Evolutionary conservation across 2,888 invertebrate genomes (phyloP).

Genomic region (Lymantria dispar): DNA sequence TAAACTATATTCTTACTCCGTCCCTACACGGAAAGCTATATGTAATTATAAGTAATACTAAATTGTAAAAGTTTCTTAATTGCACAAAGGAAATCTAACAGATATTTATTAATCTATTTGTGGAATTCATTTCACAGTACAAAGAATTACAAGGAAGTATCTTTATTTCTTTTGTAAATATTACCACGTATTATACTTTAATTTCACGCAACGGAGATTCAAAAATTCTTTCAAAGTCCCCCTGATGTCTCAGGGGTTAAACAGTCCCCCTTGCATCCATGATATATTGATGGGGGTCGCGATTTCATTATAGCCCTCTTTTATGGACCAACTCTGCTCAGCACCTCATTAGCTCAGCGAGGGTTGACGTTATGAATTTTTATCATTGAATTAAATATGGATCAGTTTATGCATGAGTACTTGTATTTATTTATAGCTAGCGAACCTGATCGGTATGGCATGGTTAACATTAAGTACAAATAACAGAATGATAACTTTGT

Average conservation of each 20-base stretch:
- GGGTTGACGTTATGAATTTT: conserved; percentile 30
- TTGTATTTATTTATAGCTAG: background rate
- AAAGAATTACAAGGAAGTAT: background rate
- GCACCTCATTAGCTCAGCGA: conserved; percentile 33
- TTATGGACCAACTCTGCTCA: conserved; percentile 10
- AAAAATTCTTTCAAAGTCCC: conserved; percentile 19
- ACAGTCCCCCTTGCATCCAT: conserved; percentile 25
- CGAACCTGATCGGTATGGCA: no score
- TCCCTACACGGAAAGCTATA: no score
- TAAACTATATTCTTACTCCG: no score
- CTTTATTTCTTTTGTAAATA: background rate
- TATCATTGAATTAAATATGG: conserved; percentile 28
- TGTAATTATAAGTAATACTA: no score
- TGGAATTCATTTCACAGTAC: conserved; percentile 7
- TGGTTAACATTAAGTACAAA: no score
- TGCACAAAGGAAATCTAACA: background rate
- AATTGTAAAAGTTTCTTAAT: no score
- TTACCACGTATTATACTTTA: background rate
- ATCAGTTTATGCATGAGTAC: conserved; percentile 6
- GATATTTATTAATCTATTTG: background rate
- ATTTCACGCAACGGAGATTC: background rate
- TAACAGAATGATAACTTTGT: no score
- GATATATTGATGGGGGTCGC: conserved; percentile 36
- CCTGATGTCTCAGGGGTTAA: conserved; percentile 28
- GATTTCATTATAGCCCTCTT: conserved; percentile 25